Evolutionary conservation across 1,140 invertebrate genomes (phyloP), one percentile per base, ranked within the genome.

Genomic region (Piezodorus guildinii): DNA sequence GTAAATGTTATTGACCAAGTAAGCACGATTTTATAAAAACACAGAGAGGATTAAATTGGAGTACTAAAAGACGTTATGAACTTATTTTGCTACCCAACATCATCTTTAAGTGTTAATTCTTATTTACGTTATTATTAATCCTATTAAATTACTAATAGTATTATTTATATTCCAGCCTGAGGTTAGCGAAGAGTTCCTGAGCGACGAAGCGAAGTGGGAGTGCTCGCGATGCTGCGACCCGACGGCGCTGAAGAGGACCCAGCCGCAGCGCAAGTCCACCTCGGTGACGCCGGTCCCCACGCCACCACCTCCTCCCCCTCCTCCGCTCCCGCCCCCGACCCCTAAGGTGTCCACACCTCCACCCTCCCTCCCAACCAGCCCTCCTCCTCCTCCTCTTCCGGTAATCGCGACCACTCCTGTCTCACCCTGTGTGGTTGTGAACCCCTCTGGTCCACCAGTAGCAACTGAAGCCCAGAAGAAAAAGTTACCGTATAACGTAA

Each of bases 201-300:
- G 72, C 68, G 69, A 71, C 17, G 77, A 78, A 54, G 71, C 73
- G 54, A 73, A 74, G 64, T 86, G 83, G 83, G 79, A 81, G 67
- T 85, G 84, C 70, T 81, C 80, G 67, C 77, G 79, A 71, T 84
- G 81, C 70, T 66, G 74, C 44, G 78, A 80, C 68, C 74, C 77
- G 62, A 72, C 75, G 39, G 70, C 73, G 66, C 12, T 39, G 12
- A 72, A 69, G 70, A 73, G 75, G 64, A 73, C 70, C 75, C 70
- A 72, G 67, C 69, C 68, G 67, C 27, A 27, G 43, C 63, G 65
- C 23, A 66, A 62, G 15, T 54, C 62, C 5, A 49, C 34, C 12
- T 39, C 34, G 6, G 34, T 39, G 34, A 39, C 34, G 12, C 34
- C 34, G 4, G 27, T 30, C 3, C 27, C 65, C 39, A 5, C 51